Conservation (phyloP, 2,888 invertebrate genomes). For the Tuta absoluta region DNA sequence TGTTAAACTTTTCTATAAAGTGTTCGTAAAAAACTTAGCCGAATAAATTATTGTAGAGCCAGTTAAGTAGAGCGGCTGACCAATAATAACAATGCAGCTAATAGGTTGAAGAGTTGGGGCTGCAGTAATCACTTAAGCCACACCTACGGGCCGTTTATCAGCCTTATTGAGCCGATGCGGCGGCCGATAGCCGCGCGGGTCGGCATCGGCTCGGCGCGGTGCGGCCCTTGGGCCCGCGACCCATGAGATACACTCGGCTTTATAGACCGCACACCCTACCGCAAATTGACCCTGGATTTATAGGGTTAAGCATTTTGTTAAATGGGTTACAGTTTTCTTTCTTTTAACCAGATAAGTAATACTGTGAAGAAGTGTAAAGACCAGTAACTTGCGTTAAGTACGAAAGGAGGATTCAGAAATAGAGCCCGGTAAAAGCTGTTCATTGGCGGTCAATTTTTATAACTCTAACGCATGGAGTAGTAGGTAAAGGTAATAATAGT, state of each 20-base stretch:
- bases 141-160: constrained; percentile 63
- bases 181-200: constrained; percentile 47
- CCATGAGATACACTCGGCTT: not conserved
- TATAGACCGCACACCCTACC: not conserved
- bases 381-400: too few species aligned
- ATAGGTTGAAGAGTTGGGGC: constrained; percentile 50
- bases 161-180: constrained; percentile 55
- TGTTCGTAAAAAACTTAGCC: too few species aligned
- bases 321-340: not conserved
- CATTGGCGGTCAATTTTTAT: too few species aligned
- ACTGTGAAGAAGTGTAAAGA: too few species aligned
- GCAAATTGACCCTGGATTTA: not conserved
- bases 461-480: too few species aligned
- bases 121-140: constrained; percentile 79
- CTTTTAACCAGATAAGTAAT: too few species aligned
- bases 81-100: constrained; percentile 44
- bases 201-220: constrained; percentile 44
- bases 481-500: not conserved
- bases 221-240: constrained; percentile 23
- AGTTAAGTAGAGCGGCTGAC: constrained; percentile 28
- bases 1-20: too few species aligned
- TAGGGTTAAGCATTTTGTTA: not conserved
- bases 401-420: too few species aligned
- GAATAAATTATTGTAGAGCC: constrained; percentile 8
- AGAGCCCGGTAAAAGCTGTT: too few species aligned